Evolutionary conservation across 1,140 invertebrate genomes (phyloP).

Genomic region (Drosophila subobscura): DNA sequence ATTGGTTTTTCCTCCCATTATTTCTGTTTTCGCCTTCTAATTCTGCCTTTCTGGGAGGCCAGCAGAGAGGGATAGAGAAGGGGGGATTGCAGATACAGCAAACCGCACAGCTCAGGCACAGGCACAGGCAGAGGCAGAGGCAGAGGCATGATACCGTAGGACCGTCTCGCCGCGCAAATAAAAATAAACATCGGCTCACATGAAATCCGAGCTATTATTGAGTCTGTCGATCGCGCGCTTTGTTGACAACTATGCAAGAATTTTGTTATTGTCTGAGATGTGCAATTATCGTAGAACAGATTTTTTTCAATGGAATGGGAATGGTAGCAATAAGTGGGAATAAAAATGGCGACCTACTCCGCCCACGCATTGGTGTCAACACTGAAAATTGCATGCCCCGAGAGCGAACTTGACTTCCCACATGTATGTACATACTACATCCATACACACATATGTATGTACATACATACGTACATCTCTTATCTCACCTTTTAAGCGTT

Average conservation of each 20-base stretch:
- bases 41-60: background rate
- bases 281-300: slow-evolving; percentile 59
- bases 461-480: too few species aligned
- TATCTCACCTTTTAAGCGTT: too few species aligned
- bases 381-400: too few species aligned
- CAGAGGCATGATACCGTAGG: slow-evolving; percentile 1
- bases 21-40: background rate
- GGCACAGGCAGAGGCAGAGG: slow-evolving; percentile 1
- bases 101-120: slow-evolving; percentile 25
- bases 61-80: slow-evolving; percentile 18
- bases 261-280: slow-evolving; percentile 76
- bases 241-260: slow-evolving; percentile 79
- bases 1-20: background rate
- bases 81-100: slow-evolving; percentile 41
- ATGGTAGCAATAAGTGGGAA: slow-evolving; percentile 6
- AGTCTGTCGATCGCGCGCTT: slow-evolving; percentile 70
- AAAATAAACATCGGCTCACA: slow-evolving; percentile 74
- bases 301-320: slow-evolving; percentile 8
- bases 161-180: slow-evolving; percentile 42
- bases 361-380: too few species aligned
- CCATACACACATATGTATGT: too few species aligned
- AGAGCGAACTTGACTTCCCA: too few species aligned
- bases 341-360: slow-evolving; percentile 2
- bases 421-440: too few species aligned
- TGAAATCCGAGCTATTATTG: slow-evolving; percentile 76